Evolutionary conservation across 2,113 vertebrate genomes (phyloP), one percentile per base, ranked within the genome.

Genomic region (Oryzias woworae): DNA sequence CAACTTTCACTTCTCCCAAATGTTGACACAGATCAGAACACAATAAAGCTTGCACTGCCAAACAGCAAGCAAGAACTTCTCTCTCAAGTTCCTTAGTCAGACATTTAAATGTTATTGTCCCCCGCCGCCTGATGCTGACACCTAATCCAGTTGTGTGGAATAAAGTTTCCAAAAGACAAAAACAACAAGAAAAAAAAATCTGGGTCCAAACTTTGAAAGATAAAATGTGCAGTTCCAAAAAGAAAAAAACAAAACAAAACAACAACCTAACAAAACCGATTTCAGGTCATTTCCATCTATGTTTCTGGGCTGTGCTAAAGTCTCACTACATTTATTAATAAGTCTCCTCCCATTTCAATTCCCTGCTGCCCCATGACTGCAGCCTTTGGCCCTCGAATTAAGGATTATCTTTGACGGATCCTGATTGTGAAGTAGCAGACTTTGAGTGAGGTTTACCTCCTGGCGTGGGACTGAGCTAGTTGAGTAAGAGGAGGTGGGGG

Each of bases 351-450:
- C 46, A 14, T 23, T 23, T 23, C 28, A 57, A 65, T 58, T 77
- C 51, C 26, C 16, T 41, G 18, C 42, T 16, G 52, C 58, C 22
- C 8, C 10, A 5, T 58, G 49, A 62, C 26, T 24, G 18, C 41
- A 18, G 49, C 26, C 42, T 64, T 69, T 31, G 64, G 54, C 43
- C 1, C 65, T 54, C 43, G 53, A 62, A 74, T 63, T 66, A 43
- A 59, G 86, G 87, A 88, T 92, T 87, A 91, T 83, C 85, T 71
- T n/a, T 4, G 42, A 46, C 53, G 55, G 68, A 61, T 77, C 67
- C 88, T 87, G 86, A 85, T 83, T 86, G 78, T 7, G 4, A 49
- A 78, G 61, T 82, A 80, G 85, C 71, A 73, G 83, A 84, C 71
- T 88, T 88, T 7, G 42, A 72, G 42, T 66, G 53, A 78, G 79